Evolutionary conservation across 2,113 vertebrate genomes (phyloP).

Genomic region (Zosterops japonicus): DNA sequence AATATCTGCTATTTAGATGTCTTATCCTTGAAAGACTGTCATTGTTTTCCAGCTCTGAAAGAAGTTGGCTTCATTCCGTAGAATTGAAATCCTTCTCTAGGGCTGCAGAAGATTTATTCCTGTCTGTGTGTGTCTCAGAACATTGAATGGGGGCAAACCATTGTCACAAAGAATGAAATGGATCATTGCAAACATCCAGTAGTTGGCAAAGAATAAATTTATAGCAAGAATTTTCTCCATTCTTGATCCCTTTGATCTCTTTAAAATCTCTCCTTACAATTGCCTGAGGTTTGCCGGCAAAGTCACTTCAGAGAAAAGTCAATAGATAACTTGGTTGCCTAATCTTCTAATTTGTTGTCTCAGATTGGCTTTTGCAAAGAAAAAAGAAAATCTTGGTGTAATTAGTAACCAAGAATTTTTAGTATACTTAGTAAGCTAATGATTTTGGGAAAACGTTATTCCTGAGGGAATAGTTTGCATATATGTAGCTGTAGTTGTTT

Average conservation of each 20-base stretch:
- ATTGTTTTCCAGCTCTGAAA: neutral
- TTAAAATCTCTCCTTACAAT: neutral
- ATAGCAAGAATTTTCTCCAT: neutral
- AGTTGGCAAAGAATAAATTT: neutral
- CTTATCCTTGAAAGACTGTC: neutral
- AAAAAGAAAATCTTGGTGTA: neutral
- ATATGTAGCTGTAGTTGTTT: neutral
- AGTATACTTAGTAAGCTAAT: neutral
- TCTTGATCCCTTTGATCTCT: neutral
- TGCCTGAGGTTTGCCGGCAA: neutral
- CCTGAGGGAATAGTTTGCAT: neutral
- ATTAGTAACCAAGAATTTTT: neutral
- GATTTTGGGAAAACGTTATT: neutral
- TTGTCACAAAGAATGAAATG: neutral
- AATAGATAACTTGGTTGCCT: neutral
- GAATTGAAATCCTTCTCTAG: neutral
- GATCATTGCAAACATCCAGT: neutral
- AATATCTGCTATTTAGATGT: neutral
- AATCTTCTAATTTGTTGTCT: neutral
- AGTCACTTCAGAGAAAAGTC: neutral
- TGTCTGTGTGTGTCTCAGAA: neutral
- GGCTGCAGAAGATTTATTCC: neutral
- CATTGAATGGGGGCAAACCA: neutral
- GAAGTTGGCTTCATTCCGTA: neutral
- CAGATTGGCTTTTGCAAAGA: neutral